These are phyloP conservation scores for Sebastes aleutianus DNA, from an alignment of 2,797 vertebrate genomes.

Conservation along the genomic window DNA sequence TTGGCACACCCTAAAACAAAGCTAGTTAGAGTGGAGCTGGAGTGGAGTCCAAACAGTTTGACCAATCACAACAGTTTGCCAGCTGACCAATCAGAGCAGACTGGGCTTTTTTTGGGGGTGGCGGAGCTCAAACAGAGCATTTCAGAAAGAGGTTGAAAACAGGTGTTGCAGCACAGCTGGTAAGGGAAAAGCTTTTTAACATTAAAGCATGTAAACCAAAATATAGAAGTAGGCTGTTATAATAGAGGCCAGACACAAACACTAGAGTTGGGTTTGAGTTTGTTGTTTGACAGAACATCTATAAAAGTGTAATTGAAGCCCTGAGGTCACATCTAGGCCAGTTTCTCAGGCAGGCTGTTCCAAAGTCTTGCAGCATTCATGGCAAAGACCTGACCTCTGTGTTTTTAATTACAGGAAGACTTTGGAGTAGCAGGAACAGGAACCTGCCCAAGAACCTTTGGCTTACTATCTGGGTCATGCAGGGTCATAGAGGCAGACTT, in stretches of 20 bases:
- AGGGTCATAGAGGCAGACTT: constrained; percentile 6
- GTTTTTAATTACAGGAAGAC: constrained; percentile 23
- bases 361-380: constrained; percentile 7
- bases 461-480: not conserved
- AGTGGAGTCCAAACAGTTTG: no score
- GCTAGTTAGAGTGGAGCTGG: no score
- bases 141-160: no score
- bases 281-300: not conserved
- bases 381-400: constrained; percentile 11
- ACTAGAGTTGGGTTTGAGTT: not conserved
- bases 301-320: constrained; percentile 5
- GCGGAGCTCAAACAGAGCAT: no score
- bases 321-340: constrained; percentile 11
- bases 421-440: constrained; percentile 7
- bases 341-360: constrained; percentile 12
- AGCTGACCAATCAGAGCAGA: no score
- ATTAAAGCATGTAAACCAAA: no score
- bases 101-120: no score
- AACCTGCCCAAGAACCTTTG: constrained; percentile 20
- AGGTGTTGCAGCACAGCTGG: no score
- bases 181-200: no score
- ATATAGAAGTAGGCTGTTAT: not conserved
- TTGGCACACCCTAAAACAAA: no score
- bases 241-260: not conserved
- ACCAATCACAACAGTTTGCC: no score